Evolutionary conservation across 1,140 invertebrate genomes (phyloP), one percentile per base, ranked within the genome.

Genomic region (Heliconius eleuchia): DNA sequence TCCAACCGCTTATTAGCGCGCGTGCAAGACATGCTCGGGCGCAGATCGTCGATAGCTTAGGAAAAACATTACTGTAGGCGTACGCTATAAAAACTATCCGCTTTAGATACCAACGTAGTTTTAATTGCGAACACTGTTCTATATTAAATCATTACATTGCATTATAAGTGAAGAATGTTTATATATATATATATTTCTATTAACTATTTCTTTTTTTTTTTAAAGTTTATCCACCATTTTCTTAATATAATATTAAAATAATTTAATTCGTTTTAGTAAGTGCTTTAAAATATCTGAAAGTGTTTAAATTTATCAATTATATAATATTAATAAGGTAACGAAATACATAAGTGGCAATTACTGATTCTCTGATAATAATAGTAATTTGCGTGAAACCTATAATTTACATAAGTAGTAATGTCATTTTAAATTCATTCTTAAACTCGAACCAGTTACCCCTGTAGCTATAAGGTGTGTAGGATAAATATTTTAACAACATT

Each of bases 31-130:
- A 77, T 52, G 77, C 73, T 76, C 77, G 74, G 30, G 73, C 81
- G 76, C 78, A 77, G 82, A 83, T 83, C 77, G 16, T 19, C 50
- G 82, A 83, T 83, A 83, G 71, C 77, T 75, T 74, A 80, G 79
- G 79, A 77, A 82, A 77, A 82, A 81, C 74, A 71, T 71, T 50
- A 74, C 57, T 78, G 82, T 80, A 73, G 76, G 77, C 80, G 77
- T 73, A 72, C 34, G 73, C 60, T 30, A 50, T 79, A 78, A 82
- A 78, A 82, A 82, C 37, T 52, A 77, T 74, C 72, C 70, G 39
- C 42, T 74, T 78, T 74, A 74, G 77, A 73, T 78, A 78, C 77
- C 72, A 37, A 66, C 60, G 42, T 70, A 50, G 66, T 78, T 74
- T 74, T 78, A 74, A 78, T 78, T 78, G 73, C 71, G 57, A 78